Evolutionary conservation across 1,140 invertebrate species (phyloP), one percentile per base, ranked within the genome.

Genomic region (Ditylenchus dipsaci): DNA sequence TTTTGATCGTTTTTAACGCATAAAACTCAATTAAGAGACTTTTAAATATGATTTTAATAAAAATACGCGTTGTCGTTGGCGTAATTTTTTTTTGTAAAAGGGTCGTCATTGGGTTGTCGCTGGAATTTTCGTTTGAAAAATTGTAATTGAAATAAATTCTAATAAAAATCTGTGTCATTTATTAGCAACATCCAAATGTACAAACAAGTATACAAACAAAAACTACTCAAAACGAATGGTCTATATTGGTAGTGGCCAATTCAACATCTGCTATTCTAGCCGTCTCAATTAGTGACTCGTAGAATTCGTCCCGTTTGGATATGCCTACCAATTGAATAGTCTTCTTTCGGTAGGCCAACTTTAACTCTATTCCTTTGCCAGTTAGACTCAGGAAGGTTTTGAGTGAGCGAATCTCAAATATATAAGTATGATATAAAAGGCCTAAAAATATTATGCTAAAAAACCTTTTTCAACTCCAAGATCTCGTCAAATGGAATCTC

Each of bases 251-350:
- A 8, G 49, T 53, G 29, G 29, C 47, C n/a, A 69, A 42, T 57
- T 69, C 67, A 9, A 69, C 65, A 43, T 60, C 67, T 11, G 67
- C 65, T n/a, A 69, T 69, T 33, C 67, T 45, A 1, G 67, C 67
- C 19, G 26, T 68, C 30, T 69, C 67, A 33, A 69, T 57, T n/a
- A 69, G 67, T 23, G 65, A 69, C 30, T 69, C 67, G 21, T 67
- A 69, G 38, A 69, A 69, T 49, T 69, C 67, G 27, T 69, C 67
- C 38, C 67, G 43, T 56, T 68, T 65, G 26, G 67, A 60, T 38
- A 69, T 43, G 17, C 65, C 65, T 7, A 68, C 61, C 21, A 69
- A 68, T 33, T 68, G 67, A 27, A 69, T 68, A n/a, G 65, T n/a
- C 47, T 67, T 67, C 58, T 67, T 60, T 29, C 42, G 13, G 29